These are phyloP conservation scores for Parasteatoda lunata DNA, from an alignment of 2,888 invertebrate species.

Conservation along the genomic window DNA sequence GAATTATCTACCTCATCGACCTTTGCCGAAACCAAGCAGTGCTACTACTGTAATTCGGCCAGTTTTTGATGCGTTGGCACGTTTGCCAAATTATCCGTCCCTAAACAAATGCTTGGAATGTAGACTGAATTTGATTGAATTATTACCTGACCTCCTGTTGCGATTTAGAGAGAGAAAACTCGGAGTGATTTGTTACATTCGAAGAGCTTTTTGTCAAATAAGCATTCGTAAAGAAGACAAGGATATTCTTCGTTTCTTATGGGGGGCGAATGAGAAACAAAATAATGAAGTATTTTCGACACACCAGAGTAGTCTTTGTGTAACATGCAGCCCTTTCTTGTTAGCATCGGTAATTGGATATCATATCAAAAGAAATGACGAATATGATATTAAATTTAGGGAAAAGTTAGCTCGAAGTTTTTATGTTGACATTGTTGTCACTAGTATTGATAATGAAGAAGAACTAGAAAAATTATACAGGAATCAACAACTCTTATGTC, in stretches of 20 bases:
- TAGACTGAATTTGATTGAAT: neutral
- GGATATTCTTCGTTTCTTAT: neutral
- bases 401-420: neutral
- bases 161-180: neutral
- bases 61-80: neutral
- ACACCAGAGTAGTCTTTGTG: neutral
- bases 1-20: constrained; percentile 3
- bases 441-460: neutral
- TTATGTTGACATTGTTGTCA: neutral
- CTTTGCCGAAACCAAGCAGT: neutral
- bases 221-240: neutral
- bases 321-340: neutral
- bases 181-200: neutral
- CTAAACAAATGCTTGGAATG: neutral
- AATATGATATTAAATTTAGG: neutral
- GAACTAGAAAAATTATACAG: neutral
- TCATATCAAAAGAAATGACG: constrained; percentile 1
- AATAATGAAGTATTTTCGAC: neutral
- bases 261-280: constrained; percentile 12
- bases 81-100: neutral
- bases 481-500: no score
- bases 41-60: neutral
- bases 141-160: neutral
- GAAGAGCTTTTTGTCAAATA: constrained; percentile 13
- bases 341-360: neutral